Evolutionary conservation across 2,797 vertebrate genomes (phyloP), one percentile per base, ranked within the genome.

Genomic region (Aulostomus chinensis): DNA sequence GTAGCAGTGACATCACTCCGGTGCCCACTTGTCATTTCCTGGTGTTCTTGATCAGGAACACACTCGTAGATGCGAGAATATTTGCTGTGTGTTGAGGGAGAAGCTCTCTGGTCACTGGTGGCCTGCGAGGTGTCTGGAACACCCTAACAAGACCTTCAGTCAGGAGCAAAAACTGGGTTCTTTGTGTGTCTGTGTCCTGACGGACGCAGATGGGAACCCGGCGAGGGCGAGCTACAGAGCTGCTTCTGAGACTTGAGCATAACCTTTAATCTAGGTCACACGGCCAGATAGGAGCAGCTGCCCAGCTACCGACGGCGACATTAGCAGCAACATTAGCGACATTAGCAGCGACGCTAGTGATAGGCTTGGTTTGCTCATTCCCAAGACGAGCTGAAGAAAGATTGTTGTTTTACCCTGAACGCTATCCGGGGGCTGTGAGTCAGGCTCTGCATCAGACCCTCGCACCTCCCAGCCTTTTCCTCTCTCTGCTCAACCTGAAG

Each of bases 141-240:
- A 34, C 68, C 84, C 88, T 86, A 91, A 92, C 90, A 77, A 77
- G 87, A 91, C 88, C 88, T 90, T 78, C 65, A 74, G 79, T 84
- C 84, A 85, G 79, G 83, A 84, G 78, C 80, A 81, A 76, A 88
- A 90, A 90, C 90, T 86, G 85, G 84, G 78, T 25, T 79, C 84
- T 85, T 89, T 90, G 89, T 90, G 75, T 86, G 80, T 65, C 60
- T 84, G 85, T 87, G 72, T 86, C 79, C 81, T 78, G 82, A 80
- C 83, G 84, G 83, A 76, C 67, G 54, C 66, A 63, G 85, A 89
- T 88, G 80, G 80, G 74, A 87, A 78, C 67, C 68, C 74, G 79
- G 86, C 85, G 80, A 86, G 84, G 76, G 76, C 53, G 59, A 83
- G 68, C 69, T 40, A 16, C 68, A 82, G 68, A 77, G 64, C 73